These are phyloP conservation scores for Campylomormyrus tamandua DNA, from an alignment of 2,113 vertebrate genomes.

Conservation along the genomic window DNA sequence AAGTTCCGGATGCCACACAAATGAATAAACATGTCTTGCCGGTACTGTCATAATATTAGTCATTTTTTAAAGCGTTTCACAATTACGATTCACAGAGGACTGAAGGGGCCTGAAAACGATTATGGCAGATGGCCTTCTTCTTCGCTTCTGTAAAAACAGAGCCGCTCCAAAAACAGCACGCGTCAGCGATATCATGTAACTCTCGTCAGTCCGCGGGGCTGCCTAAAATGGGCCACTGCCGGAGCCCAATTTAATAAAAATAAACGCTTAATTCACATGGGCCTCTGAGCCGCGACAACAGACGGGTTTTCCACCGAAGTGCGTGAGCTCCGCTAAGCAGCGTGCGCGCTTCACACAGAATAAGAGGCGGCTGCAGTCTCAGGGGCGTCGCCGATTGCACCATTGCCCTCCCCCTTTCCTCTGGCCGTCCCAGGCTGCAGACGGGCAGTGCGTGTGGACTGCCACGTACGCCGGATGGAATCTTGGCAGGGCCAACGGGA, in stretches of 20 bases:
- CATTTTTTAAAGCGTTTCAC: not conserved
- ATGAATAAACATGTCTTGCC: not conserved
- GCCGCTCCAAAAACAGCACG: not conserved
- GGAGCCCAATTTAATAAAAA: not conserved
- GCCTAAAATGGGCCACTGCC: not conserved
- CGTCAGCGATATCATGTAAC: not conserved
- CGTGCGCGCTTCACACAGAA: not conserved
- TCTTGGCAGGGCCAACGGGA: not conserved
- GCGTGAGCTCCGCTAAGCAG: not conserved
- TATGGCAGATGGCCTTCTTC: not conserved
- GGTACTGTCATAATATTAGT: not conserved
- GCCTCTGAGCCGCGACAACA: not conserved
- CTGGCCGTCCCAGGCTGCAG: not conserved
- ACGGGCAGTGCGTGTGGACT: not conserved
- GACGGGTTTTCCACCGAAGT: not conserved
- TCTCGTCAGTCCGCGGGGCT: not conserved
- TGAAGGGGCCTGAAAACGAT: not conserved
- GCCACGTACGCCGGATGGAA: constrained; percentile 8
- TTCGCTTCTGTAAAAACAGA: not conserved
- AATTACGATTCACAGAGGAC: not conserved
- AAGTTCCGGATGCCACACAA: not conserved
- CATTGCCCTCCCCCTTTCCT: not conserved
- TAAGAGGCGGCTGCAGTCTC: not conserved
- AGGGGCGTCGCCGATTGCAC: not conserved
- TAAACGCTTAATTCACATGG: not conserved